Base-by-base conservation (phyloP, 37 sponge, comb jelly and placozoan species). In the Crambe crambe region DNA sequence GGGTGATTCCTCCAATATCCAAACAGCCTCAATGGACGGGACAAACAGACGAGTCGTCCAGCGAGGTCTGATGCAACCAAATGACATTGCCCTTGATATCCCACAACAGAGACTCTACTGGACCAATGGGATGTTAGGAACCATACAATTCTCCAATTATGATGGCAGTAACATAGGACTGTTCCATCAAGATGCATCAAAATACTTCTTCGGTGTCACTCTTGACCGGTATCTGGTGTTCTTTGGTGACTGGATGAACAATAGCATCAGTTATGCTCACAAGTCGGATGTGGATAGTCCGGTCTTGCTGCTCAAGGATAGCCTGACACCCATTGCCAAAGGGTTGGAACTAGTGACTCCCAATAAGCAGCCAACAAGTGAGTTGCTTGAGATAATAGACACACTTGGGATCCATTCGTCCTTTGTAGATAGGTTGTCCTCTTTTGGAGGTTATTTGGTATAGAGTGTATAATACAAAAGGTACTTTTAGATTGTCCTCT, bases 1-100 rank as follows among this genome's bases (percentile, higher is more conserved):
- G 82, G 90, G 90, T 1, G 41, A 37, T 0, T 39, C 37, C 10
- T 58, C 86, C 37, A 86, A 60, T 32, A 92, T 92, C 58, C 73
- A 80, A 22, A 32, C 78, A 25, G 77, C 85, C 0, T 76, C 75
- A 4, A 87, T 92, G 89, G 89, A 92, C 47, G 89, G 93, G 20
- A 23, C 44, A 20, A 47, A 77, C 9, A 58, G 78, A 29, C 30
- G 4, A 4, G 27, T 41, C 6, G 68, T 91, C 39, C 80, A 77
- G 37, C 62, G 75, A 3, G 65, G 58, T 2, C 76, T 91, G 0
- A 23, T 58, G 27, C 47, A 58, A 51, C 87, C 91, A 1, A 72
- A 82, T 73, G 83, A 44, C 18, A 12, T 82, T 10, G 64, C 83
- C 37, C 27, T 82, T 2, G 83, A 82, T 47, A 62, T 73, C 57